phyloP scores from a whole-genome alignment of 1,140 invertebrate species.

The Radopholus similis region DNA sequence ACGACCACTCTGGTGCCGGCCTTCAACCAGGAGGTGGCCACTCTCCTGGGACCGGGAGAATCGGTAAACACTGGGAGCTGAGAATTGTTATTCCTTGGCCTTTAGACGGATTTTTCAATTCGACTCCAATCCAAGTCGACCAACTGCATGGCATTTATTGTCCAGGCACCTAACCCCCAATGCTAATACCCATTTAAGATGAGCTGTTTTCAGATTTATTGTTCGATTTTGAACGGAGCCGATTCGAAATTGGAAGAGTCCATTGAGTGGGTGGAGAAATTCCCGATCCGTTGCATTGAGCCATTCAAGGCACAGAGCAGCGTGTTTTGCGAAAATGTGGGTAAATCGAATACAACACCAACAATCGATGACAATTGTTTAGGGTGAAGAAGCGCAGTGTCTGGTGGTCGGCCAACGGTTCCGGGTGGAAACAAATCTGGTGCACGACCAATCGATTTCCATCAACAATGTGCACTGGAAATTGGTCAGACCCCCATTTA shows the following conservation, averaged over 20 bases:
- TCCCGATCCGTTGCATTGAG: conserved; percentile 3
- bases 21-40: conserved; percentile 8
- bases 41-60: neutral
- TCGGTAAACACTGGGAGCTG: neutral
- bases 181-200: neutral
- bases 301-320: neutral
- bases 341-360: neutral
- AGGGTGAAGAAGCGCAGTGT: conserved; percentile 14
- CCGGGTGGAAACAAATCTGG: neutral
- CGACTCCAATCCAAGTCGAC: conserved; percentile 10
- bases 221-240: neutral
- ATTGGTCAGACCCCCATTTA: neutral
- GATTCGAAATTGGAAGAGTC: conserved; percentile 10
- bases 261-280: conserved; percentile 1
- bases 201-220: neutral
- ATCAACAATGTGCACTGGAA: conserved; percentile 10
- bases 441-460: neutral
- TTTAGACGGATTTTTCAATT: conserved; percentile 11
- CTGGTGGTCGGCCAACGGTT: conserved; percentile 5
- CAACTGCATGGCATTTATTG: conserved; percentile 8
- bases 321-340: conserved; percentile 10
- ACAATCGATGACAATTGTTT: neutral
- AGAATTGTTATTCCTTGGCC: neutral
- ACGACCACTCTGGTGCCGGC: conserved; percentile 3
- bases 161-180: neutral